Conservation (phyloP, 2,113 vertebrate species). For the Lycocorax pyrrhopterus region DNA sequence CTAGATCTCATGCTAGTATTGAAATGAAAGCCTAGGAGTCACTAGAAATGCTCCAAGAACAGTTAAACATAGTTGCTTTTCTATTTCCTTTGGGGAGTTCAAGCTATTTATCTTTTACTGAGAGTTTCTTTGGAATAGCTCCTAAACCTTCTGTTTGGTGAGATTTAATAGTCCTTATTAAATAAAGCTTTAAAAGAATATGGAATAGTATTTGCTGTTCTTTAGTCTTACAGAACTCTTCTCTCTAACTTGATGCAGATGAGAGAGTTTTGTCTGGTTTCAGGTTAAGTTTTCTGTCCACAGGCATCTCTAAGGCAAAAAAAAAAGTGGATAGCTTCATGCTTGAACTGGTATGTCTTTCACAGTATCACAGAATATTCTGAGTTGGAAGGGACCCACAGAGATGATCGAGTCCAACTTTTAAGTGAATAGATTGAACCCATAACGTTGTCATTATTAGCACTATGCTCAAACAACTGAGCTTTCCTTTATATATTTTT, state of each 20-base stretch:
- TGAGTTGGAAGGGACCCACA: not conserved
- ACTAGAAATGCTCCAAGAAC: not conserved
- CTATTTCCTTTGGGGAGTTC: not conserved
- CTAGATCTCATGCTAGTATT: not conserved
- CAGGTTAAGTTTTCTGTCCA: not conserved
- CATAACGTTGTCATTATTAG: not conserved
- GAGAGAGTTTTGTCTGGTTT: not conserved
- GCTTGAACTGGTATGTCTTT: not conserved
- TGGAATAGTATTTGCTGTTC: not conserved
- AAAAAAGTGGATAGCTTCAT: not conserved
- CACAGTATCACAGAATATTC: not conserved
- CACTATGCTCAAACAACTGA: not conserved
- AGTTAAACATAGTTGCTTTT: not conserved
- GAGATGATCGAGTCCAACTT: not conserved
- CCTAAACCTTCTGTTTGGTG: not conserved
- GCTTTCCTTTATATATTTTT: not conserved
- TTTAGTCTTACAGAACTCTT: not conserved
- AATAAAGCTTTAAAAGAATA: not conserved
- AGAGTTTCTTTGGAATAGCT: not conserved
- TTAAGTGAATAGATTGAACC: not conserved
- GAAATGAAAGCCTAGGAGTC: not conserved
- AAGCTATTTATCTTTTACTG: not conserved
- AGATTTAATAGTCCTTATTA: not conserved
- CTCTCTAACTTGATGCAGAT: not conserved
- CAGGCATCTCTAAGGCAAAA: not conserved